Conservation (phyloP, 2,888 invertebrate genomes). For the Drosophila flavopinicola region DNA sequence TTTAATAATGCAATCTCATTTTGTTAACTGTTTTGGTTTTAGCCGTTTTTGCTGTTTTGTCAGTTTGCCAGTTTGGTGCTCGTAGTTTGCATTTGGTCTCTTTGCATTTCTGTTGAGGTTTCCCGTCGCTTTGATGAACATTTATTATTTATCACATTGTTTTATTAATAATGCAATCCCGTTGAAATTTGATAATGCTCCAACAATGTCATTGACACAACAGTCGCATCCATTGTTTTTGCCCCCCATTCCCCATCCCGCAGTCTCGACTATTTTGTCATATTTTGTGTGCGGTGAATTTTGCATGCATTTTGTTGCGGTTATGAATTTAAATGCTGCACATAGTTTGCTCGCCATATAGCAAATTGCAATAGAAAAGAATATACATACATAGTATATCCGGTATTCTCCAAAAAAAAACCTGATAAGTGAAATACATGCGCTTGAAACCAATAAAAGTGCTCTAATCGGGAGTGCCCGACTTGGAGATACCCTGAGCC, state of each 20-base stretch:
- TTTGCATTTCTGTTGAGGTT: slow-evolving; percentile 13
- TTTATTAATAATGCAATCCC: slow-evolving; percentile 65
- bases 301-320: slow-evolving; percentile 44
- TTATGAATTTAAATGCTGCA: slow-evolving; percentile 23
- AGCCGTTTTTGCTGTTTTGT: slow-evolving; percentile 1
- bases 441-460: too few relatives aligned
- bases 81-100: slow-evolving; percentile 23
- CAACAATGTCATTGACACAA: slow-evolving; percentile 44
- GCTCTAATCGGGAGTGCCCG: neutral
- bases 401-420: too few relatives aligned
- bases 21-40: slow-evolving; percentile 5
- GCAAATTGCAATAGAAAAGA: neutral
- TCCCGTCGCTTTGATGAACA: slow-evolving; percentile 38
- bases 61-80: too few relatives aligned
- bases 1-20: slow-evolving; percentile 10
- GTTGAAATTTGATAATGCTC: slow-evolving; percentile 65
- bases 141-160: slow-evolving; percentile 65
- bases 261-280: slow-evolving; percentile 8
- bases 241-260: neutral
- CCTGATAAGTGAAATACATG: too few relatives aligned
- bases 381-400: too few relatives aligned
- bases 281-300: slow-evolving; percentile 14
- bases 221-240: slow-evolving; percentile 3
- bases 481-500: too few relatives aligned
- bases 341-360: slow-evolving; percentile 16